A percentile compares a stretch with the other conserved stretches of the same genome.
These are phyloP conservation scores for Meiosimyza decipiens DNA, from an alignment of 2,888 invertebrate genomes.

Conservation along the genomic window DNA sequence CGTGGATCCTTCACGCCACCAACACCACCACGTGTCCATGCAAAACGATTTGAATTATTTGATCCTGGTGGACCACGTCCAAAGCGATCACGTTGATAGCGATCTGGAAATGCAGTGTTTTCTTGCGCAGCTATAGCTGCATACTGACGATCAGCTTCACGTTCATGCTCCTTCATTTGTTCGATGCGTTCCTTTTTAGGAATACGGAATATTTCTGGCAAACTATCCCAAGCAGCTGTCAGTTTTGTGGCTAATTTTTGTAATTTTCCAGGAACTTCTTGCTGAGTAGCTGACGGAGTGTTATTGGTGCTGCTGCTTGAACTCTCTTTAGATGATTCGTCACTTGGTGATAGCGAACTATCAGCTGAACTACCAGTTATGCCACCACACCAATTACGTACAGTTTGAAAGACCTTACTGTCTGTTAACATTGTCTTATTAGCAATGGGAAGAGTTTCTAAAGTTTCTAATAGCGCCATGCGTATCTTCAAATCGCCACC, in stretches of 20 bases:
- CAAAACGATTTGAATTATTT: slow-evolving; percentile 9
- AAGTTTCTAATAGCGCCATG: slow-evolving; percentile 79
- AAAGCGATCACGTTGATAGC: slow-evolving; percentile 49
- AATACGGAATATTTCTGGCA: slow-evolving; percentile 80
- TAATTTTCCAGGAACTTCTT: slow-evolving; percentile 49
- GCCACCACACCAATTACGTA: slow-evolving; percentile 80
- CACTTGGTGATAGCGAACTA: slow-evolving; percentile 41
- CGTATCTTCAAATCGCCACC: slow-evolving; percentile 68
- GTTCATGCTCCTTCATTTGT: slow-evolving; percentile 94
- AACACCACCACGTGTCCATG: slow-evolving; percentile 20
- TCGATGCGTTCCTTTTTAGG: slow-evolving; percentile 94
- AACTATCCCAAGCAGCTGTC: slow-evolving; percentile 57
- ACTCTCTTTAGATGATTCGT: slow-evolving; percentile 47
- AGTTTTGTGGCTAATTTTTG: slow-evolving; percentile 54
- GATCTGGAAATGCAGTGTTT: slow-evolving; percentile 36
- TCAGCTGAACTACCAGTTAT: slow-evolving; percentile 41
- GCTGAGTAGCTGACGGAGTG: slow-evolving; percentile 29
- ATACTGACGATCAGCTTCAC: slow-evolving; percentile 80
- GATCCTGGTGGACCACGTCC: slow-evolving; percentile 39
- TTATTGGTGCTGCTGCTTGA: slow-evolving; percentile 41
- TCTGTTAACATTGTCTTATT: slow-evolving; percentile 94
- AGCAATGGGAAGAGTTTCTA: slow-evolving; percentile 88
- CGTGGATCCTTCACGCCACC: slow-evolving; percentile 39
- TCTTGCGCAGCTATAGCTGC: slow-evolving; percentile 49
- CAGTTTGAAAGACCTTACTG: slow-evolving; percentile 86